A percentile compares a stretch with the other conserved stretches of the same genome.
These are phyloP conservation scores for cattle (Bos taurus) DNA, from an alignment of 2,113 vertebrate genomes.

Conservation along the genomic window ARS-UCD2.0 NC_037334.1:15450001-15450500, in stretches of 20 bases:
- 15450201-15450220: too few relatives aligned
- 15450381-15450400: rapidly evolving
- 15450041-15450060: background rate
- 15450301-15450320: rapidly evolving
- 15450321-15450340: background rate
- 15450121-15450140: background rate
- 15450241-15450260: background rate
- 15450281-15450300: rapidly evolving
- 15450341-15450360: background rate
- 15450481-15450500: slow-evolving; percentile 96
- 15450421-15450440: slow-evolving; percentile 99
- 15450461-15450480: slow-evolving; percentile 96
- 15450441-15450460: slow-evolving; percentile 98
- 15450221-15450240: background rate
- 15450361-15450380: background rate
- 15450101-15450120: background rate
- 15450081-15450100: background rate
- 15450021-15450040: rapidly evolving
- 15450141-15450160: background rate
- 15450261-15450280: background rate
- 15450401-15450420: background rate
- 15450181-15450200: rapidly evolving
- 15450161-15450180: rapidly evolving
- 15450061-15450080: background rate
- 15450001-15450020: background rate